phyloP scores from a whole-genome alignment of 2,888 invertebrate species.

The Patella caerulea region DNA sequence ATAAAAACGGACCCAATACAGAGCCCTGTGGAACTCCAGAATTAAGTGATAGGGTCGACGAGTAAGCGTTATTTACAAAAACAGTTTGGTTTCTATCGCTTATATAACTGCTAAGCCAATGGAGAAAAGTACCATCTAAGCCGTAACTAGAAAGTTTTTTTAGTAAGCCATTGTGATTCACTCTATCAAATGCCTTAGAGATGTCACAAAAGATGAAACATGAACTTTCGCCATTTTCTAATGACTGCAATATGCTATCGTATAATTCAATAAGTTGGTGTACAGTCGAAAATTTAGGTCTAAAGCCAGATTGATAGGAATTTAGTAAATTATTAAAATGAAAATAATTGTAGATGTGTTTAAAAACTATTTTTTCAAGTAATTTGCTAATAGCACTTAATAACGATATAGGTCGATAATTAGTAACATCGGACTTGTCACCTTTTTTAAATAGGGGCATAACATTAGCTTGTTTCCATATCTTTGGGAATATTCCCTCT shows the following conservation, averaged over 20 bases:
- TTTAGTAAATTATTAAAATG: background rate
- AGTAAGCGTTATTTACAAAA: background rate
- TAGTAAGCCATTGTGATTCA: background rate
- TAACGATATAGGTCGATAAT: slow-evolving; percentile 2
- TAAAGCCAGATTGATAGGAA: background rate
- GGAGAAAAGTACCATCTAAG: background rate
- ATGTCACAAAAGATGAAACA: background rate
- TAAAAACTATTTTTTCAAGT: background rate
- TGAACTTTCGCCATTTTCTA: background rate
- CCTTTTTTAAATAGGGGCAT: background rate
- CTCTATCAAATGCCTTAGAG: background rate
- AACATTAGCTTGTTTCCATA: background rate
- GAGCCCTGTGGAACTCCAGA: slow-evolving; percentile 26
- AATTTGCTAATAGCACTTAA: background rate
- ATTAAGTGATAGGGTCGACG: background rate
- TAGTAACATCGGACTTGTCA: background rate
- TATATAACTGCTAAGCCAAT: background rate
- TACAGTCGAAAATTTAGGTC: background rate
- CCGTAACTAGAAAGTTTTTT: background rate
- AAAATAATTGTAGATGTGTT: background rate
- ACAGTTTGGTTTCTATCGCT: background rate
- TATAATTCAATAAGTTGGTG: background rate
- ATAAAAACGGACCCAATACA: slow-evolving; percentile 24
- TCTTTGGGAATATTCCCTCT: background rate
- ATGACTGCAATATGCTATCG: background rate